Evolutionary conservation across 2,113 vertebrate species (phyloP).

Genomic region (Dicrurus megarhynchus): DNA sequence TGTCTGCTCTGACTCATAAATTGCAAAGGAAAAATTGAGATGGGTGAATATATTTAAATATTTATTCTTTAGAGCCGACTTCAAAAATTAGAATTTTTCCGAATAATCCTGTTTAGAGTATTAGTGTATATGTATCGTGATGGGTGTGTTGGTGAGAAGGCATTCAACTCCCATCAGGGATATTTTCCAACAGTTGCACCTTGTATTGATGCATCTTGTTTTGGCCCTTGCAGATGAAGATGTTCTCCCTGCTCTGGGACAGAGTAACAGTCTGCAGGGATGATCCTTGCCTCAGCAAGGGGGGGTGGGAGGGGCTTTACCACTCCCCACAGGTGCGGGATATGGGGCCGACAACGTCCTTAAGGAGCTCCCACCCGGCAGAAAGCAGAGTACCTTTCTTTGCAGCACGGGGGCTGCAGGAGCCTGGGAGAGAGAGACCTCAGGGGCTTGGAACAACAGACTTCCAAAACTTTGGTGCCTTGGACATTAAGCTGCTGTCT

Average conservation of each 20-base stretch:
- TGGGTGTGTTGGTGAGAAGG: not conserved
- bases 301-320: not conserved
- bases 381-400: not conserved
- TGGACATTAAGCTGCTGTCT: not conserved
- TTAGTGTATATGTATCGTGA: not conserved
- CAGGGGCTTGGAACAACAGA: not conserved
- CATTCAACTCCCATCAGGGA: not conserved
- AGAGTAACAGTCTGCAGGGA: not conserved
- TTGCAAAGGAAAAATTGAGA: not conserved
- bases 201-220: not conserved
- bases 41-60: slow-evolving; percentile 1
- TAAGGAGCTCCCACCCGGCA: not conserved
- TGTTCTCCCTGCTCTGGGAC: not conserved
- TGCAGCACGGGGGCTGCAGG: not conserved
- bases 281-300: not conserved
- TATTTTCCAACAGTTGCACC: not conserved
- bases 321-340: not conserved
- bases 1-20: slow-evolving; percentile 31
- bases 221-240: not conserved
- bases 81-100: not conserved
- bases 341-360: no score
- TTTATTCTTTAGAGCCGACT: not conserved
- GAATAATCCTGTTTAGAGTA: not conserved
- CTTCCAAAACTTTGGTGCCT: not conserved
- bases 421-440: not conserved